Base-by-base conservation (phyloP, 1,140 invertebrate genomes). In the Drosophila murphyi region DNA sequence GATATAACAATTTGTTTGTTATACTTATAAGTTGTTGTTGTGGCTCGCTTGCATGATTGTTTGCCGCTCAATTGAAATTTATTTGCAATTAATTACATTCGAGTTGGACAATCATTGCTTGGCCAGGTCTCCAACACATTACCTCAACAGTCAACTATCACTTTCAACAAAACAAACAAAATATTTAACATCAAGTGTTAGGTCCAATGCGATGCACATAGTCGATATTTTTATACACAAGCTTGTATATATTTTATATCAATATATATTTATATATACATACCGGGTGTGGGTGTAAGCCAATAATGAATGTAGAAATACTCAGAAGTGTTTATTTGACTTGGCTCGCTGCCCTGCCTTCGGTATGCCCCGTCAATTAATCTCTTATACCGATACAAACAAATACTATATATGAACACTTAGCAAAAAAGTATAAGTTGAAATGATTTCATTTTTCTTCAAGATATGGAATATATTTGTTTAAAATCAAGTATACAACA, bases 341-440 rank as follows among this genome's bases (percentile, higher is more conserved):
- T 67, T 80, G 72, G 57, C 61, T 62, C 39, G 28, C 35, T 79
- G 73, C 72, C 52, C 43, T 48, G 45, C 7, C 37, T 71, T 64
- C 60, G 59, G 60, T 41, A 47, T 64, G 67, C 80, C 80, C 71
- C 69, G 82, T 83, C 82, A 87, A 87, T 88, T 88, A 83, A 80
- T 89, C 76, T 75, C 29, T 75, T 72, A 83, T 75, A 82, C 50
- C 78, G 61, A 64, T n/a, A 62, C 73, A 76, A 63, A 68, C 3
- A 61, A 52, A 45, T 35, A 57, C 34, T 50, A 50, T 39, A 48
- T 65, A 59, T 54, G 41, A 62, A 55, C 39, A 43, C 39, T 43
- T 6, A n/a, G 6, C 10, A 4, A n/a, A 43, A 43, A 41, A 41
- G 4, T 4, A 4, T n/a, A n/a, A 3, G 39, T n/a, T 3, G 3